Percentiles rank a stretch among this genome's conserved stretches.
phyloP scores from a whole-genome alignment of 2,888 invertebrate genomes.

The Magallana nippona region DNA sequence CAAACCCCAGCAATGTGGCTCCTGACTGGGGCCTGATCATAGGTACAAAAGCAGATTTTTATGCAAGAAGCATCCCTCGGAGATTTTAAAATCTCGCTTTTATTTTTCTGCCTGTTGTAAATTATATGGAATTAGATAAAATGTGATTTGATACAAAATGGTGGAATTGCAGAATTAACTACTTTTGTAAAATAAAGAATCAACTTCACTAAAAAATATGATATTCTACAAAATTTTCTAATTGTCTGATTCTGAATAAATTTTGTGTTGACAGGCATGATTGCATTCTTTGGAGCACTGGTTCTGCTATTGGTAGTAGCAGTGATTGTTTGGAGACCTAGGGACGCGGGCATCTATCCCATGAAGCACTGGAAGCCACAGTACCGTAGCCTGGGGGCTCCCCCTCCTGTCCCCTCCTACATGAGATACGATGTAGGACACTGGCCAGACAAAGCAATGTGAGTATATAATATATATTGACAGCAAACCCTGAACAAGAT shows the following conservation, averaged over 20 bases:
- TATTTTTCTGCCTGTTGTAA: no score
- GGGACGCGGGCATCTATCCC: constrained; percentile 76
- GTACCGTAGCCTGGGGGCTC: constrained; percentile 75
- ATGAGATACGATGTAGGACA: constrained; percentile 73
- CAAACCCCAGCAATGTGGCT: constrained; percentile 67
- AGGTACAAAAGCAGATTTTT: constrained; percentile 56
- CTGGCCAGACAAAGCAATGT: constrained; percentile 65
- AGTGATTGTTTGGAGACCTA: constrained; percentile 76
- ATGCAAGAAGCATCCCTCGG: no score
- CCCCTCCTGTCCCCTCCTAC: constrained; percentile 74
- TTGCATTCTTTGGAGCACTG: constrained; percentile 74
- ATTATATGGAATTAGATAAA: no score
- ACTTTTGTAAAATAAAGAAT: no score
- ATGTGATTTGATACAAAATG: no score
- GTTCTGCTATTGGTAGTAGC: constrained; percentile 74
- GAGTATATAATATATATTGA: background rate
- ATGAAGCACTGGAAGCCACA: constrained; percentile 78
- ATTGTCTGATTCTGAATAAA: background rate
- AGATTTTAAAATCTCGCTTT: no score
- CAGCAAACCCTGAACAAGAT: no score
- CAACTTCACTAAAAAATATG: no score
- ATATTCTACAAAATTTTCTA: background rate
- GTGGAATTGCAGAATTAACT: no score
- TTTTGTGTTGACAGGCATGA: constrained; percentile 66
- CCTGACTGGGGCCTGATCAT: constrained; percentile 78